Base-by-base conservation (phyloP, 1,140 invertebrate genomes). In the Pissodes strobi region DNA sequence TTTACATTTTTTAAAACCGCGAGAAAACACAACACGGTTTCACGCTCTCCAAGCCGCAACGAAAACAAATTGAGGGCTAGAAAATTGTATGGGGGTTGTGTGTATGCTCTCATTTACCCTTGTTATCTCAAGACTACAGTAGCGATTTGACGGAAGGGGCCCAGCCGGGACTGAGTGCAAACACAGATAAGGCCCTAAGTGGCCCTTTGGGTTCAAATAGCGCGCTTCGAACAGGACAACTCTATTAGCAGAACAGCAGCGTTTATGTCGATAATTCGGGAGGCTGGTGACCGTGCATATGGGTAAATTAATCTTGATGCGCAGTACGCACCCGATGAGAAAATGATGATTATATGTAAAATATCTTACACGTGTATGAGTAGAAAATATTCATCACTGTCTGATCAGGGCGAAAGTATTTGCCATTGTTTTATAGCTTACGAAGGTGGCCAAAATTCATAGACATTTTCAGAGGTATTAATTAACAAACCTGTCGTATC, bases 51-150 rank as follows among this genome's bases (percentile, higher is more conserved):
- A 51, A 61, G 46, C 46, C 58, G 58, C 46, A 61, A 61, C 48
- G 51, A 61, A 61, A 61, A 61, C 58, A 61, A 61, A 61, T 61
- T 41, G 58, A 61, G 45, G 46, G 30, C 30, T 23, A 51, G 34
- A 61, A 61, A 61, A 61, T 49, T 61, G 58, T 27, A 25, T 22
- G 60, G 65, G 38, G 30, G 13, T 17, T 30, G 15, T 51, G 66
- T 64, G 46, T 53, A 49, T 38, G 53, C 67, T 34, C 49, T 37
- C 51, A 41, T 67, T 55, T 67, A 63, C 60, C 58, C 60, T 68
- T 64, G 67, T 68, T 68, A 68, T 68, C 67, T 68, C 67, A 65
- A 68, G 62, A 68, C 67, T 68, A 68, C 67, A 68, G 67, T 60
- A 56, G 66, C 66, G 57, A 68, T 58, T 48, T 61, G 59, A 55